phyloP scores from a whole-genome alignment of 2,113 vertebrate genomes.

The Sarotherodon lohbergeri region DNA sequence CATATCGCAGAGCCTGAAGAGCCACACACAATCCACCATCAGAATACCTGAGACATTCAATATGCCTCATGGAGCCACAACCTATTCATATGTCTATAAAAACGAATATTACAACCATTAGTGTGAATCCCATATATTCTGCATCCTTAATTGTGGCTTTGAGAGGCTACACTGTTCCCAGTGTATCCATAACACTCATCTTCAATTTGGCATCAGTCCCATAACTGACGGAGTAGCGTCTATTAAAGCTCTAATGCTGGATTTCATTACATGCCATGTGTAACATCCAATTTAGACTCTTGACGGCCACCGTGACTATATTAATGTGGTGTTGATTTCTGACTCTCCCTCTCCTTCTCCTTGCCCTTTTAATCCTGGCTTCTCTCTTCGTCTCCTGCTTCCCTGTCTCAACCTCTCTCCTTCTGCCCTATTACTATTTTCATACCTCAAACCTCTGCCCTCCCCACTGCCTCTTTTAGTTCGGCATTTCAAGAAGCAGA shows the following conservation, averaged over 20 bases:
- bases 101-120: conserved; percentile 30
- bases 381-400: background rate
- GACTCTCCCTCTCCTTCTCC: background rate
- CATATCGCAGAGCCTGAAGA: background rate
- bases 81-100: conserved; percentile 29
- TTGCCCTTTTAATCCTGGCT: background rate
- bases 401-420: background rate
- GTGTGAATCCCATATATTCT: conserved; percentile 16
- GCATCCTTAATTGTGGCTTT: conserved; percentile 29
- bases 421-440: background rate
- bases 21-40: background rate
- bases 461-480: conserved; percentile 60
- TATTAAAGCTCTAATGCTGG: conserved; percentile 58
- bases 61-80: background rate
- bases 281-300: conserved; percentile 66
- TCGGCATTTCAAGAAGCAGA: conserved; percentile 99
- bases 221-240: conserved; percentile 44
- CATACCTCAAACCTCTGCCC: background rate
- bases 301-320: conserved; percentile 48
- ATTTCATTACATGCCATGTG: conserved; percentile 66
- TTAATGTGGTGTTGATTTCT: conserved; percentile 48
- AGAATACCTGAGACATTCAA: conserved; percentile 22
- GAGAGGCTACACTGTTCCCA: conserved; percentile 42
- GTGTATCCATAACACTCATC: conserved; percentile 55
- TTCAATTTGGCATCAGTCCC: conserved; percentile 57